phyloP scores from a whole-genome alignment of 1,140 invertebrate genomes.

The Meteorus sp. region DNA sequence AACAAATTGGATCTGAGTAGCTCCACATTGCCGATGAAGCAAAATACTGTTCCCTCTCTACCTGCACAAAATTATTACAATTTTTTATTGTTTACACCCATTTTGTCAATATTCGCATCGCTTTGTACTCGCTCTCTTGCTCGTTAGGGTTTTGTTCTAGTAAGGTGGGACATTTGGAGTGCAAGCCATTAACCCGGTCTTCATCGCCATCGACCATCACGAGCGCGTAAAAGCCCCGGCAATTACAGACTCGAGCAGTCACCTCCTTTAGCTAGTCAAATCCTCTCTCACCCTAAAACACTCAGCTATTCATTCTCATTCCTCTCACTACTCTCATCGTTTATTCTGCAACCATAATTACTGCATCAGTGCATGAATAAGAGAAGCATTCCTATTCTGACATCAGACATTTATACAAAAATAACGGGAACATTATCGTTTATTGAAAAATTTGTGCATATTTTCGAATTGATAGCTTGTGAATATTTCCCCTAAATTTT shows the following conservation, averaged over 20 bases:
- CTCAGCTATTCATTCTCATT: not conserved
- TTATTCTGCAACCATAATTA: slow-evolving; percentile 14
- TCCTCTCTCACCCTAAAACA: slow-evolving; percentile 33
- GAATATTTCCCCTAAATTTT: no score
- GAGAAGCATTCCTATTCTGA: slow-evolving; percentile 6
- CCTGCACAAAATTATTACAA: no score
- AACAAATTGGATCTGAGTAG: not conserved
- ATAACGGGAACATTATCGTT: no score
- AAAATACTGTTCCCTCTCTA: not conserved
- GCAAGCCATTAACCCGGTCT: slow-evolving; percentile 49
- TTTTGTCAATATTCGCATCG: no score
- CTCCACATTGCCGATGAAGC: no score
- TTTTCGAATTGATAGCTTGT: no score
- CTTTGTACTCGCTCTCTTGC: not conserved
- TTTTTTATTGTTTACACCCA: no score
- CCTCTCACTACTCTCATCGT: not conserved
- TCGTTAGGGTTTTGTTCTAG: slow-evolving; percentile 11
- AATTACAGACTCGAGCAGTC: slow-evolving; percentile 55
- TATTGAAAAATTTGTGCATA: no score
- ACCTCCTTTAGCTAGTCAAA: slow-evolving; percentile 31
- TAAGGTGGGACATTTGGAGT: slow-evolving; percentile 42
- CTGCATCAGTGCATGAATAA: not conserved
- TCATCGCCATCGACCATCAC: slow-evolving; percentile 51
- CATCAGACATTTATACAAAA: no score
- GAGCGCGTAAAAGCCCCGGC: slow-evolving; percentile 54